A percentile compares a stretch with the other conserved stretches of the same genome.
Conservation (phyloP, 2,888 invertebrate genomes). For the Operophtera brumata region DNA sequence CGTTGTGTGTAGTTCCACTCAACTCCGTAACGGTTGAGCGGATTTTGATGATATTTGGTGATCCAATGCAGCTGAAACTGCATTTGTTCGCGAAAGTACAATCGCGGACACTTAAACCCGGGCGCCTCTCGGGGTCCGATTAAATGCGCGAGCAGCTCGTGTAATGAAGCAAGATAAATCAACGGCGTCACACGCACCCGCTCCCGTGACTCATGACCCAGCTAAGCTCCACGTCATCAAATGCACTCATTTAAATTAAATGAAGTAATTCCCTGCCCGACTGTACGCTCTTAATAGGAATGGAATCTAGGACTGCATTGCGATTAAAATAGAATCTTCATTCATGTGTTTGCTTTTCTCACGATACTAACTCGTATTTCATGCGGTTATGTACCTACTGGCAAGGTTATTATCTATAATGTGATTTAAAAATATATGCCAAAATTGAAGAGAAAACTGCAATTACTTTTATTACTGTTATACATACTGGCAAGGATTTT, state of each 20-base stretch:
- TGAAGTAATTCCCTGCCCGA: constrained; percentile 37
- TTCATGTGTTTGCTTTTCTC: constrained; percentile 34
- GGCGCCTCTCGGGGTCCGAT: constrained; percentile 55
- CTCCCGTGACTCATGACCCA: constrained; percentile 53
- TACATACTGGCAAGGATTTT: too few relatives aligned
- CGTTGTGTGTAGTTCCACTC: too few relatives aligned
- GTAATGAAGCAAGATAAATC: constrained; percentile 76
- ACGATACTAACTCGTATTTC: constrained; percentile 24
- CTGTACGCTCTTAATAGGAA: constrained; percentile 29
- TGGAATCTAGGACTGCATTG: constrained; percentile 31
- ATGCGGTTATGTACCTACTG: constrained; percentile 12
- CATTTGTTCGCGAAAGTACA: constrained; percentile 40
- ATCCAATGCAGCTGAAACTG: not conserved
- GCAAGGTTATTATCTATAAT: not conserved
- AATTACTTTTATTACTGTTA: too few relatives aligned
- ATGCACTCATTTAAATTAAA: constrained; percentile 38
- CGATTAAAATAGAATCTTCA: constrained; percentile 34
- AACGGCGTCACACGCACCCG: constrained; percentile 63
- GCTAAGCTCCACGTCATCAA: constrained; percentile 34
- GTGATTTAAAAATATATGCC: too few relatives aligned
- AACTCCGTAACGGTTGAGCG: too few relatives aligned
- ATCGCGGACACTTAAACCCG: constrained; percentile 49
- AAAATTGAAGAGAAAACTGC: too few relatives aligned
- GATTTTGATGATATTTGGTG: too few relatives aligned
- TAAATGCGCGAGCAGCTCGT: constrained; percentile 59